These are phyloP conservation scores for Gymnopithys bicolor DNA, from an alignment of 2,797 vertebrate species.

Conservation along the genomic window DNA sequence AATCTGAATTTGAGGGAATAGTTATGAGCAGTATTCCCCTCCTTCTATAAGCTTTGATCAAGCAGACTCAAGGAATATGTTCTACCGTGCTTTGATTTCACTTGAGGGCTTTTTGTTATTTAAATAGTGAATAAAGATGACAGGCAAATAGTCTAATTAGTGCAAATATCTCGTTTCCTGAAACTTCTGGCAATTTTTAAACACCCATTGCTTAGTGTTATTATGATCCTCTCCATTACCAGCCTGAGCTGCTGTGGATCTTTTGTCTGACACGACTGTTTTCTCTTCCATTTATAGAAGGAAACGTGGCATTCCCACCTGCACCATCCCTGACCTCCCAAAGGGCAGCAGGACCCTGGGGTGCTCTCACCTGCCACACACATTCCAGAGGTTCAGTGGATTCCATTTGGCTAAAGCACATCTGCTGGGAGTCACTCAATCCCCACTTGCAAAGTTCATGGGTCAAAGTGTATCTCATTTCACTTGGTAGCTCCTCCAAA, in stretches of 20 bases:
- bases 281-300: background rate
- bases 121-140: constrained; percentile 51
- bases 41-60: constrained; percentile 29
- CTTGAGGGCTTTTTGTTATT: constrained; percentile 42
- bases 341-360: background rate
- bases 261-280: background rate
- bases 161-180: constrained; percentile 23
- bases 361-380: rapidly evolving
- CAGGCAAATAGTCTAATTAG: constrained; percentile 37
- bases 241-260: background rate
- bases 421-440: background rate
- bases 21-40: background rate
- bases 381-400: background rate
- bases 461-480: background rate
- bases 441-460: background rate
- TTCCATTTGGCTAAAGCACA: background rate
- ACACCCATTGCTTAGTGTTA: background rate
- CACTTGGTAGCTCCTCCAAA: background rate
- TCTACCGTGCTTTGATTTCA: constrained; percentile 33
- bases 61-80: constrained; percentile 11
- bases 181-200: background rate
- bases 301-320: background rate
- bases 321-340: background rate
- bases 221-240: background rate
- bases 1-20: background rate